Conservation (phyloP, 1,140 invertebrate genomes). For the Trichonephila clavata region DNA sequence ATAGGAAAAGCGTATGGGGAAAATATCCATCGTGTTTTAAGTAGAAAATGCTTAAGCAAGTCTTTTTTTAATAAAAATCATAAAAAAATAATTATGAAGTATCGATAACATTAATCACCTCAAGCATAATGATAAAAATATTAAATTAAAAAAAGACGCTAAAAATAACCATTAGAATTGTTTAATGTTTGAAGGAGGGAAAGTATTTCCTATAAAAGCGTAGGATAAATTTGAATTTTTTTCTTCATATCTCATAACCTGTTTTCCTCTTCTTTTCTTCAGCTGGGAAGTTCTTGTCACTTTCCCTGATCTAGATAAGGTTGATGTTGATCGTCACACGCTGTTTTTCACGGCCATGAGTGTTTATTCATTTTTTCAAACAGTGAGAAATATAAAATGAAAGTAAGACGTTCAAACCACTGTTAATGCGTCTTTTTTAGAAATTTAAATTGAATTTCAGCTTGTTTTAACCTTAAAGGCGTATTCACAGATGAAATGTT, state of each 20-base stretch:
- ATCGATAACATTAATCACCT: slow-evolving; percentile 1
- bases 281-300: neutral
- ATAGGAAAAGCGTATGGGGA: too few species aligned
- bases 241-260: neutral
- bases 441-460: too few species aligned
- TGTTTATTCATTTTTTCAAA: neutral
- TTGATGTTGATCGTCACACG: neutral
- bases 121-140: neutral
- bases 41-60: neutral
- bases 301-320: neutral
- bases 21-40: too few species aligned
- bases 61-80: neutral
- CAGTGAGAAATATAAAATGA: too few species aligned
- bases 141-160: neutral
- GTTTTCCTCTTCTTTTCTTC: neutral
- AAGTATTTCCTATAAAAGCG: neutral
- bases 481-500: too few species aligned
- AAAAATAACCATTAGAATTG: neutral
- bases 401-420: too few species aligned
- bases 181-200: neutral
- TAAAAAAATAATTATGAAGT: neutral
- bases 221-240: neutral
- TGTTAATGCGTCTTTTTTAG: too few species aligned
- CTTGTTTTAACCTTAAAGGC: too few species aligned
- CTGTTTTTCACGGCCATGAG: neutral